A percentile compares a stretch with the other conserved stretches of the same genome.
Conservation (phyloP, 92 coral and sea anemone genomes). For the Anthopleura xanthogrammica region DNA sequence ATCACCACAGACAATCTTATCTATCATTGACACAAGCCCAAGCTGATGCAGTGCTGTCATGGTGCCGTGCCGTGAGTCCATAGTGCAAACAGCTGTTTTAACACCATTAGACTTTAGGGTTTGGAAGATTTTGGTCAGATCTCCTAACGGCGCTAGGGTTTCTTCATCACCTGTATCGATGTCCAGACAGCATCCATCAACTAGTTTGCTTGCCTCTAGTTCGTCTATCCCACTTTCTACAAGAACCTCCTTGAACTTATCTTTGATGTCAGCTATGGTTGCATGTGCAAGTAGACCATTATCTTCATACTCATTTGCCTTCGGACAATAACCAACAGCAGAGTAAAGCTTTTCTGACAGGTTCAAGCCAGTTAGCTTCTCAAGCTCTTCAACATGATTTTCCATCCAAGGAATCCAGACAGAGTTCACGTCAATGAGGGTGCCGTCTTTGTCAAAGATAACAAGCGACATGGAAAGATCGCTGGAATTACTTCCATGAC, state of each 20-base stretch:
- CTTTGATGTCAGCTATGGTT: constrained; percentile 79
- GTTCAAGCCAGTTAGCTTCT: constrained; percentile 64
- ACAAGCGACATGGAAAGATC: constrained; percentile 66
- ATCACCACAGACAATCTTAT: constrained; percentile 85
- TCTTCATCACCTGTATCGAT: constrained; percentile 77
- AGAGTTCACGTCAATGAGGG: constrained; percentile 83
- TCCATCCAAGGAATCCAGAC: constrained; percentile 98
- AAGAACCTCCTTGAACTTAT: constrained; percentile 75
- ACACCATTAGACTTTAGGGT: constrained; percentile 74
- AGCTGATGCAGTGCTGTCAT: constrained; percentile 81
- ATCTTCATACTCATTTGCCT: constrained; percentile 64
- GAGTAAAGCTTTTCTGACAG: constrained; percentile 69
- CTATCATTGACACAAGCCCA: constrained; percentile 70
- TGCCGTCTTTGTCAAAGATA: constrained; percentile 96
- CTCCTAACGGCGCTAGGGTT: constrained; percentile 71
- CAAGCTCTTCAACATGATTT: constrained; percentile 72
- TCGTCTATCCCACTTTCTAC: constrained; percentile 62
- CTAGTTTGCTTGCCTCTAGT: constrained; percentile 51
- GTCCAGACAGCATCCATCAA: constrained; percentile 71
- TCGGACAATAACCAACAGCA: constrained; percentile 88
- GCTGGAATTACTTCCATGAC: constrained; percentile 42
- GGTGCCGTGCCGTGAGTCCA: constrained; percentile 86
- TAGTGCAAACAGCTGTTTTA: constrained; percentile 89
- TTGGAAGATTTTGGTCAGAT: constrained; percentile 71
- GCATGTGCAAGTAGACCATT: constrained; percentile 92